A percentile compares a stretch with the other conserved stretches of the same genome.
Conservation (phyloP, 2,888 invertebrate species). For the Aporophyla lueneburgensis region DNA sequence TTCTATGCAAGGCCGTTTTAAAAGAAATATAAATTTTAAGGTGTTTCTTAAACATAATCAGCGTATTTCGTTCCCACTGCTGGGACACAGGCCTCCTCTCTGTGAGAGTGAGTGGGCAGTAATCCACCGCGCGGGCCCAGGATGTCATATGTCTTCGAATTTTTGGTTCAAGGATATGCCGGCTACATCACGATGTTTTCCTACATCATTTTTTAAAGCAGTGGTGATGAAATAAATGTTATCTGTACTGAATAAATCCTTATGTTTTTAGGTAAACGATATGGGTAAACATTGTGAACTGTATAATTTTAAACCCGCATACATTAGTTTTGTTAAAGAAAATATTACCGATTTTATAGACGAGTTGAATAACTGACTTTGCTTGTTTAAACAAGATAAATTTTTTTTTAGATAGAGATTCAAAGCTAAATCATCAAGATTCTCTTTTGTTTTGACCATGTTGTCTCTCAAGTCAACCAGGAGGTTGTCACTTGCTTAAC, state of each 20-base stretch:
- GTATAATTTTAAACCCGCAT: conserved; percentile 55
- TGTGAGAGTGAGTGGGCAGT: not conserved
- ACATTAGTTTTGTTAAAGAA: conserved; percentile 10
- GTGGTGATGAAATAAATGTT: too few relatives aligned
- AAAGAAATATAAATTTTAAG: not conserved
- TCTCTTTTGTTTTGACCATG: too few relatives aligned
- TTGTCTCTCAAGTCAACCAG: too few relatives aligned
- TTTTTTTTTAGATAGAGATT: too few relatives aligned
- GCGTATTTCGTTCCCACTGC: not conserved
- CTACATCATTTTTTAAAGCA: not conserved
- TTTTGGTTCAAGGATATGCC: not conserved
- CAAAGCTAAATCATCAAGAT: too few relatives aligned
- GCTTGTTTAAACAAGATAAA: too few relatives aligned
- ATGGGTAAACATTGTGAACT: not conserved
- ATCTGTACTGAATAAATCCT: too few relatives aligned
- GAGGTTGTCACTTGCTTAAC: too few relatives aligned
- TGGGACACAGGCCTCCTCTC: not conserved
- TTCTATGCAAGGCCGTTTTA: conserved; percentile 46
- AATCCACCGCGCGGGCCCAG: not conserved
- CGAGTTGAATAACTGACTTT: too few relatives aligned
- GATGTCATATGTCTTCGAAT: not conserved
- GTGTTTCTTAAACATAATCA: not conserved
- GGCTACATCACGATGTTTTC: not conserved
- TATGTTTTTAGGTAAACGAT: too few relatives aligned
- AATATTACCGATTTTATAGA: too few relatives aligned